These are phyloP conservation scores for Eretmodus cyanostictus DNA, from an alignment of 2,113 vertebrate genomes.

Conservation along the genomic window DNA sequence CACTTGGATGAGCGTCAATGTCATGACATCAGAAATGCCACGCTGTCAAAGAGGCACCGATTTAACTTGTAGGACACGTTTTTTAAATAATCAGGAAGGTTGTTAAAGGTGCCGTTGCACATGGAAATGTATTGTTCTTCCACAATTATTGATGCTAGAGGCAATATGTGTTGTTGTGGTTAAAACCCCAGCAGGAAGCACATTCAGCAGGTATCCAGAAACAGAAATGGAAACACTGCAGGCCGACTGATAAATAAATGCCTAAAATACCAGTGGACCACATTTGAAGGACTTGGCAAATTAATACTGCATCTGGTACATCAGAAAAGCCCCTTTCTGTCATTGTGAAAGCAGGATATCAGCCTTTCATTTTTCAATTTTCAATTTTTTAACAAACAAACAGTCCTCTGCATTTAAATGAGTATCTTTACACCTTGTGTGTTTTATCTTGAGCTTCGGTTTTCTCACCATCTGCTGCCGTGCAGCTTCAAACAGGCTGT, in stretches of 20 bases:
- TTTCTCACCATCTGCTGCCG: constrained; percentile 13
- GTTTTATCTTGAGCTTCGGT: constrained; percentile 7
- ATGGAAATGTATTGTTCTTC: background rate
- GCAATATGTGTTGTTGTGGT: background rate
- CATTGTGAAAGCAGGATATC: background rate
- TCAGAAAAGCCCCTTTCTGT: background rate
- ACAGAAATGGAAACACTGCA: background rate
- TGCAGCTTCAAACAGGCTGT: constrained; percentile 6
- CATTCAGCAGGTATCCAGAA: background rate
- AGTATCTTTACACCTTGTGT: constrained; percentile 7
- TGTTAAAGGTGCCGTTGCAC: background rate
- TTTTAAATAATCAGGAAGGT: background rate
- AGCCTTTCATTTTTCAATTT: background rate
- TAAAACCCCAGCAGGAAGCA: background rate
- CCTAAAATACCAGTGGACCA: background rate
- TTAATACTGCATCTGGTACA: background rate
- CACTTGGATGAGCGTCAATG: background rate
- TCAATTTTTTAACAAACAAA: background rate
- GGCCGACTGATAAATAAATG: background rate
- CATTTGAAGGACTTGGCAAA: background rate
- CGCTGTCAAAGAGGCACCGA: background rate
- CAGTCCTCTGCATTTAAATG: constrained; percentile 9
- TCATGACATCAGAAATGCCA: background rate
- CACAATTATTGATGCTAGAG: background rate
- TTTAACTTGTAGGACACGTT: background rate